Evolutionary conservation across 2,888 invertebrate species (phyloP).

Genomic region (Cataglyphis rosenhaueri): DNA sequence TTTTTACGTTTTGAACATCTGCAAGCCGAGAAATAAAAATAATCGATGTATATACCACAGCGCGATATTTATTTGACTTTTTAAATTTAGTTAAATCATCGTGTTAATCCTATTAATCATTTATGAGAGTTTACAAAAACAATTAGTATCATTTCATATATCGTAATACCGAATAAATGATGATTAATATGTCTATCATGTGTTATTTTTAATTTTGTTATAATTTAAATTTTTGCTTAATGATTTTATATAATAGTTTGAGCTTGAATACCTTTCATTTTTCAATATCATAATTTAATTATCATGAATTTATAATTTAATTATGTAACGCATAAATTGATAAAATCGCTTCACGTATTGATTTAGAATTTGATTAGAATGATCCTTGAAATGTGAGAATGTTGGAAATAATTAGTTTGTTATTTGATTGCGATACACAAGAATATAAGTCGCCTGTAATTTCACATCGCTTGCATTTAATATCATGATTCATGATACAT

Average conservation of each 20-base stretch:
- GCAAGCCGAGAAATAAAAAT: background rate
- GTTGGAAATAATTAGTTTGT: background rate
- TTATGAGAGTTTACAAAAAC: background rate
- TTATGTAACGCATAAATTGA: background rate
- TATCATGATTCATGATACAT: constrained; percentile 7
- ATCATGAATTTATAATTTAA: background rate
- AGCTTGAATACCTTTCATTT: constrained; percentile 15
- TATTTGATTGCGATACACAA: background rate
- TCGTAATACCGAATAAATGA: background rate
- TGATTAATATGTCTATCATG: background rate
- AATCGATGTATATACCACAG: background rate
- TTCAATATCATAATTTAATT: background rate
- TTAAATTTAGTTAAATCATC: background rate
- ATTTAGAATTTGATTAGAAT: background rate
- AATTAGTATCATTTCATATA: background rate
- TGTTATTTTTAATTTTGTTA: background rate
- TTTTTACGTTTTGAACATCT: background rate
- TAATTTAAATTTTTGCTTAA: background rate
- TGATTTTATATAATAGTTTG: background rate
- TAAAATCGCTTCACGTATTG: background rate
- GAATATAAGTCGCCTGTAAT: constrained; percentile 18
- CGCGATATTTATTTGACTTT: background rate
- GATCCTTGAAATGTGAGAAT: constrained; percentile 9
- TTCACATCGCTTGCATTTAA: constrained; percentile 6
- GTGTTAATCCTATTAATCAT: background rate